Evolutionary conservation across 2,888 invertebrate genomes (phyloP).

Genomic region (Microctonus brassicae): DNA sequence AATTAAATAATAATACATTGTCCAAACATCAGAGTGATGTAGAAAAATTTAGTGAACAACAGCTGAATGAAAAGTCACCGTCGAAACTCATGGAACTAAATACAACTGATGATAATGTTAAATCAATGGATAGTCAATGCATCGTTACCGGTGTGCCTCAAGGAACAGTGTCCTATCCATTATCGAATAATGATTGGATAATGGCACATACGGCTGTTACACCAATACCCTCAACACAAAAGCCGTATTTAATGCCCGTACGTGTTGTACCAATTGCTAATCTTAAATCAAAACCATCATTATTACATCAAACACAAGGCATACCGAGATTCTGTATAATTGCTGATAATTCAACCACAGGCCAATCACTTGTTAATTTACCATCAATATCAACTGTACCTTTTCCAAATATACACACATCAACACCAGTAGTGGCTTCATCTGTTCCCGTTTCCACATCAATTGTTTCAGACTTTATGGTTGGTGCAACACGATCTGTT

Average conservation of each 20-base stretch:
- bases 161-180: conserved; percentile 40
- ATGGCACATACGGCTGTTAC: background rate
- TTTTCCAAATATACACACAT: background rate
- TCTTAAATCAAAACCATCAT: conserved; percentile 60
- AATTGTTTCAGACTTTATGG: background rate
- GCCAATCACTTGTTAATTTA: conserved; percentile 22
- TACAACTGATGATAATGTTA: background rate
- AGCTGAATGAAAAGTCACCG: background rate
- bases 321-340: conserved; percentile 64
- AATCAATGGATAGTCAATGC: conserved; percentile 18
- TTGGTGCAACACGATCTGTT: background rate
- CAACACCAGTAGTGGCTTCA: background rate
- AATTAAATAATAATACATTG: no score
- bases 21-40: no score
- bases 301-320: conserved; percentile 61
- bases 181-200: conserved; percentile 43
- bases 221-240: conserved; percentile 46
- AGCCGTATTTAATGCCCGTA: conserved; percentile 58
- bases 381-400: conserved; percentile 33
- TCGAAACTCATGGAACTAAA: background rate
- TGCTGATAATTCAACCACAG: conserved; percentile 50
- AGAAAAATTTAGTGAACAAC: background rate
- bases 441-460: background rate
- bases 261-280: conserved; percentile 63
- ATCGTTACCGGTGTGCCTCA: conserved; percentile 42